phyloP scores from a whole-genome alignment of 2,888 invertebrate genomes.

The Callyntrura sp. region DNA sequence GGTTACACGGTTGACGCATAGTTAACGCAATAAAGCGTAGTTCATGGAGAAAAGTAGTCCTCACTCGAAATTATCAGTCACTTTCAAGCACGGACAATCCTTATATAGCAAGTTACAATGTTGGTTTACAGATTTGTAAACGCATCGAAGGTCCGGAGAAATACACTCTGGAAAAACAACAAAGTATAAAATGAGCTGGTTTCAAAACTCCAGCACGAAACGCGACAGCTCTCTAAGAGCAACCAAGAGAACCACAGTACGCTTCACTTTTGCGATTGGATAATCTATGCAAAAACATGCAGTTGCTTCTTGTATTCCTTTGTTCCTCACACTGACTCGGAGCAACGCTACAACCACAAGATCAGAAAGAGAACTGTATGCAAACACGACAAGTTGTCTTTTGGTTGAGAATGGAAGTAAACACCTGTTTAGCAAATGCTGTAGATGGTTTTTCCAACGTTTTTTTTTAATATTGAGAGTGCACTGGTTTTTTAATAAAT shows the following conservation, averaged over 20 bases:
- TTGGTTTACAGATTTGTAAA: neutral
- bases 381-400: conserved; percentile 24
- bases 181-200: neutral
- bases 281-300: neutral
- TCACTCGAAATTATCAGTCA: neutral
- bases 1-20: conserved; percentile 22
- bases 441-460: conserved; percentile 11
- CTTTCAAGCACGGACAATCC: neutral
- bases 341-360: neutral
- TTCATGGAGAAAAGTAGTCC: conserved; percentile 1
- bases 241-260: conserved; percentile 39
- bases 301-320: neutral
- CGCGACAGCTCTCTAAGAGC: conserved; percentile 59
- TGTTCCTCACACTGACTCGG: conserved; percentile 32
- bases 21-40: neutral
- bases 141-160: neutral
- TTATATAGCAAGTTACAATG: neutral
- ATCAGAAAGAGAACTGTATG: conserved; percentile 4
- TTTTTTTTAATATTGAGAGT: neutral
- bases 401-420: conserved; percentile 8
- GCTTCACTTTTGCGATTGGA: neutral
- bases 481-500: conserved; percentile 13
- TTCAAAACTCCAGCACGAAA: conserved; percentile 6
- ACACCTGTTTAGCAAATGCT: neutral
- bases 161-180: conserved; percentile 8